Evolutionary conservation across 2,888 invertebrate species (phyloP), one percentile per base, ranked within the genome.

Genomic region (Drosophila cognata): DNA sequence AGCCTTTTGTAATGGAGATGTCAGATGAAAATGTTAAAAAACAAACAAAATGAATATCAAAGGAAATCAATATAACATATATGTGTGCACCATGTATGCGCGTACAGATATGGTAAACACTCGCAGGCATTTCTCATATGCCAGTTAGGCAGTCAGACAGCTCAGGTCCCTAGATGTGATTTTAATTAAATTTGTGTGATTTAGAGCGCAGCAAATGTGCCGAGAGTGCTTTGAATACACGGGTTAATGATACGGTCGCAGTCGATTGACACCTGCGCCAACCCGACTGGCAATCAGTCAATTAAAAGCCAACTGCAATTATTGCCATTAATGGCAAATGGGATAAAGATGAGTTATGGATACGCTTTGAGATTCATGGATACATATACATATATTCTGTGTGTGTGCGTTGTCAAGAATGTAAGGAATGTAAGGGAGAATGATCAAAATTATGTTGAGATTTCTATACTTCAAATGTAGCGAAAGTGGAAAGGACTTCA

Each of bases 161-260:
- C 63, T 60, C 55, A 57, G 65, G 61, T 73, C 60, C 31, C 46
- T 59, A 56, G 77, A 73, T 84, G 68, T 63, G 80, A 77, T 80
- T 89, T 88, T 89, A 87, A 84, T 85, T 87, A 84, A 84, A 87
- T 81, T 88, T 88, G 57, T 82, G 90, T 82, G 82, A 86, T 88
- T 89, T 88, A 75, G 85, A 86, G 90, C 85, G 82, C 82, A 79
- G 71, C 74, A 71, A 81, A 81, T 69, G 69, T 77, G 69, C 33
- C 38, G 64, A 53, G 63, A 74, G 70, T 61, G 51, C 35, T 31
- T 63, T 31, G 50, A 53, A 35, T 31, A n/a, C n/a, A 48, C 18
- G 36, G 18, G 36, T 38, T 29, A 46, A 41, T 29, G 28, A 57
- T 53, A 28, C 8, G 18, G 28, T 48, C 53, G 25, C 52, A 52